Evolutionary conservation across 2,797 vertebrate genomes (phyloP).

Genomic region (Rhinatrema bivittatum): DNA sequence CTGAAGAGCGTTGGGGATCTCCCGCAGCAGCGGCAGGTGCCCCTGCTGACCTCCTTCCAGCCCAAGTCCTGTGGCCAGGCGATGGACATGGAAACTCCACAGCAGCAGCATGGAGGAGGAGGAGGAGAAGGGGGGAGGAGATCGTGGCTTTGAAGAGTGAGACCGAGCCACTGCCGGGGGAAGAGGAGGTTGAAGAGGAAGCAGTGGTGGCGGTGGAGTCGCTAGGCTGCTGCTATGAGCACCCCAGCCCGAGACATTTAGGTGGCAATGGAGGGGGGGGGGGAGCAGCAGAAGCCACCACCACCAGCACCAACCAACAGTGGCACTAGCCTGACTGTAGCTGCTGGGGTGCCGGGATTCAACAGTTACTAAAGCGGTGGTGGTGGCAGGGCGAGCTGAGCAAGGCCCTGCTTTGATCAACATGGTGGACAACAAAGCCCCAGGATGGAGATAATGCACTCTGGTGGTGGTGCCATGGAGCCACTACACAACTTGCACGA

Average conservation of each 20-base stretch:
- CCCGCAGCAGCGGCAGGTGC: too few species aligned
- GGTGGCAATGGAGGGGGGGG: conserved; percentile 47
- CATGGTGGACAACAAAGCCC: conserved; percentile 99
- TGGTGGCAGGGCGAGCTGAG: conserved; percentile 68
- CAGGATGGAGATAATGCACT: conserved; percentile 81
- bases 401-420: conserved; percentile 88
- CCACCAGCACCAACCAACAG: too few species aligned
- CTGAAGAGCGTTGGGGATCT: conserved; percentile 61
- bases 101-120: conserved; percentile 65
- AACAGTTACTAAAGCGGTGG: conserved; percentile 87
- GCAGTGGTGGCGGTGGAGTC: conserved; percentile 74
- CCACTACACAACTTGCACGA: conserved; percentile 87
- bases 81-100: conserved; percentile 36
- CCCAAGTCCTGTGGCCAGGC: too few species aligned
- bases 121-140: too few species aligned
- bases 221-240: conserved; percentile 75
- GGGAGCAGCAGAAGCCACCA: conserved; percentile 35
- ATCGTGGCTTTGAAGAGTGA: conserved; percentile 63
- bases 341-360: conserved; percentile 69
- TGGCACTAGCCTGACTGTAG: conserved; percentile 29
- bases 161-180: conserved; percentile 68
- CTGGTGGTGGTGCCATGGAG: conserved; percentile 73
- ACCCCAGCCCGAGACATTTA: conserved; percentile 69
- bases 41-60: too few species aligned
- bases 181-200: conserved; percentile 68